Conservation (phyloP, 2,113 vertebrate species). For the Calyptommatus sinebrachiatus region DNA sequence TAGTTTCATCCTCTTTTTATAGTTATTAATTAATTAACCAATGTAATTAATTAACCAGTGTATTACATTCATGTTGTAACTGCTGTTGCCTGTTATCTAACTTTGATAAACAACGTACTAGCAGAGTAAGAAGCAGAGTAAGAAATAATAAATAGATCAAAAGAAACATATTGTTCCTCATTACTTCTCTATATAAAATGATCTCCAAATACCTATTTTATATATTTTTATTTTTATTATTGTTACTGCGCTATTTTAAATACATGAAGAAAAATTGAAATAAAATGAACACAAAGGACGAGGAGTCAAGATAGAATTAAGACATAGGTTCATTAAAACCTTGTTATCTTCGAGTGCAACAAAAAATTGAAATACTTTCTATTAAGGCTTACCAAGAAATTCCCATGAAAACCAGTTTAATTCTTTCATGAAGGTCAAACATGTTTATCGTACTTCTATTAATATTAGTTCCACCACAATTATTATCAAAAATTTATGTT, state of each 20-base stretch:
- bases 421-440: neutral
- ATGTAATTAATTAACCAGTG: too few relatives aligned
- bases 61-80: too few relatives aligned
- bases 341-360: constrained; percentile 8
- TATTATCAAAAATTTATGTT: constrained; percentile 8
- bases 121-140: too few relatives aligned
- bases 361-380: constrained; percentile 34
- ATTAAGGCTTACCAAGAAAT: constrained; percentile 20
- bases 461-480: neutral
- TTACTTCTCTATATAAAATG: neutral
- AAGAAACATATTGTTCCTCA: neutral
- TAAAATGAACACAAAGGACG: neutral
- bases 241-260: too few relatives aligned
- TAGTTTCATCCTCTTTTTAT: too few relatives aligned
- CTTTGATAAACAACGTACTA: too few relatives aligned
- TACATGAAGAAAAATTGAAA: neutral
- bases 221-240: neutral
- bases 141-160: neutral
- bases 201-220: neutral
- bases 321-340: neutral
- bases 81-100: too few relatives aligned
- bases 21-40: too few relatives aligned
- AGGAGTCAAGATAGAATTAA: neutral
- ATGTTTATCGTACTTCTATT: neutral
- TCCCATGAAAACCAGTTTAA: neutral